Percentiles rank a stretch among this genome's conserved stretches.
Evolutionary conservation across 2,113 vertebrate species (phyloP).

Genomic region (Indri indri): DNA sequence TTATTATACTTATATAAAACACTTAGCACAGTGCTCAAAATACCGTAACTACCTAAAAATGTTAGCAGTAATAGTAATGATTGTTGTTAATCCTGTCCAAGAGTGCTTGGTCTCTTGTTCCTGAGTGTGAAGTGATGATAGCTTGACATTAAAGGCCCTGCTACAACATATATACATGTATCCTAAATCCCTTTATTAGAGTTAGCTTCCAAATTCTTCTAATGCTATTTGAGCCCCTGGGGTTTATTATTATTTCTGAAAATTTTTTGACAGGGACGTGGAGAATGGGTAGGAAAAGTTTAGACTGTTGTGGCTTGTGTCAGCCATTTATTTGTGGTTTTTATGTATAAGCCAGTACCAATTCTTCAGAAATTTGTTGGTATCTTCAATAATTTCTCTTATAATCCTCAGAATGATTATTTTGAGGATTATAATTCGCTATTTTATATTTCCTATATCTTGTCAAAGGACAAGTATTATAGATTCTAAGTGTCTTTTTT

Average conservation of each 20-base stretch:
- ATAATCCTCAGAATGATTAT: neutral
- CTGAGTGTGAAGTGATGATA: neutral
- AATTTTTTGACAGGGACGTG: neutral
- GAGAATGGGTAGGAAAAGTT: constrained; percentile 45
- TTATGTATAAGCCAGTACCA: neutral
- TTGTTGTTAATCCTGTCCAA: neutral
- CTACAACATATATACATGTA: neutral
- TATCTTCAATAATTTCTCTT: constrained; percentile 10
- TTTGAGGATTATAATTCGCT: neutral
- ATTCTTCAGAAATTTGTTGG: neutral
- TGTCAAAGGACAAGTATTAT: neutral
- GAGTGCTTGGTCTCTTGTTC: constrained; percentile 18
- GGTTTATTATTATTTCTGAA: neutral
- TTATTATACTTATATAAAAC: constrained; percentile 4
- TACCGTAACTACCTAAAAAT: constrained; percentile 9
- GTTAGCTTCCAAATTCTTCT: neutral
- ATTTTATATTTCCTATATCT: neutral
- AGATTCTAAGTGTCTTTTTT: neutral
- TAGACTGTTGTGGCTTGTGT: neutral
- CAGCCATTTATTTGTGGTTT: neutral
- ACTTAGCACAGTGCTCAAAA: constrained; percentile 11
- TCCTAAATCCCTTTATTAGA: neutral
- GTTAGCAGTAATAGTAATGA: constrained; percentile 19
- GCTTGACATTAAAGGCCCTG: constrained; percentile 1
- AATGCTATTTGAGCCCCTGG: neutral